Evolutionary conservation across 2,113 vertebrate genomes (phyloP), one percentile per base, ranked within the genome.

Genomic region (Sialia sialis): DNA sequence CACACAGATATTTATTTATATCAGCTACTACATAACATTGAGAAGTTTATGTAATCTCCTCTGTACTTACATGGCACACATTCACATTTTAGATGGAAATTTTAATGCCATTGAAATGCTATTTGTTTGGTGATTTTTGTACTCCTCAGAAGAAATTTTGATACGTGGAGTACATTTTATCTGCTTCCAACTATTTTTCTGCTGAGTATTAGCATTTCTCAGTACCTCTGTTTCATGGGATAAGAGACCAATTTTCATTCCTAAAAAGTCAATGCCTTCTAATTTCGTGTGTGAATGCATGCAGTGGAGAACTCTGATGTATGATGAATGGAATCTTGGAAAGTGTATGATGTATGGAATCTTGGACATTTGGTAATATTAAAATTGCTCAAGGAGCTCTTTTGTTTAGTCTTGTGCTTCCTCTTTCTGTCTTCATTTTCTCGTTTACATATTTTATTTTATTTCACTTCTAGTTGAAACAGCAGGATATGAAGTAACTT

Each of bases 391-490:
- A 73, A 88, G 46, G 20, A 86, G 58, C 30, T 86, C 52, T 62
- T 5, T 0, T 41, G 16, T 52, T 95, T 73, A 90, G 72, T 77
- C 30, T 81, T 75, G 46, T 49, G 17, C 38, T 94, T 87, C 81
- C 13, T 93, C 23, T 16, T 78, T 26, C 34, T 88, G 22, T 62
- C 46, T 74, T 92, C 21, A 30, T 66, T 95, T 91, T 16, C 66
- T 72, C 88, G 22, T 93, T 94, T 95, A 80, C 90, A 77, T 92
- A 87, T 94, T 94, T 95, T 76, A 93, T 95, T 94, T 48, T 73
- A 93, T 95, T 94, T 48, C 19, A 67, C 36, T 87, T 90, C 27
- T 10, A 54, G 67, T 63, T 80, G 69, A 85, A 96, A 86, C 66
- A 89, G 67, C 59, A 87, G 74, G 67, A 77, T 76, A 83, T 23